Evolutionary conservation across 2,113 vertebrate species (phyloP).

Genomic region (Antennarius striatus): DNA sequence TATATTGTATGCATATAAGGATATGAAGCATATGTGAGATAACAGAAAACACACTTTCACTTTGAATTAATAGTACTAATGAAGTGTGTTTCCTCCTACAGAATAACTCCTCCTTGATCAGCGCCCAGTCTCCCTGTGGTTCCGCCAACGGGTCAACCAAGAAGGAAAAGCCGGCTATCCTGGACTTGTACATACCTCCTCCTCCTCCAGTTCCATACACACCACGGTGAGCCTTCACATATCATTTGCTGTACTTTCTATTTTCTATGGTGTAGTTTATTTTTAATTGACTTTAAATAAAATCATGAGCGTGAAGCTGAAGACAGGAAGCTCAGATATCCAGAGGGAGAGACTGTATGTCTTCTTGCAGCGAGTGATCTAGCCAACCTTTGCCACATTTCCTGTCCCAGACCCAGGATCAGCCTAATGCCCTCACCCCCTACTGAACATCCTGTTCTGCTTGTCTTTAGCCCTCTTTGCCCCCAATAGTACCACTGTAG

Average conservation of each 20-base stretch:
- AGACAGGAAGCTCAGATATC: not conserved
- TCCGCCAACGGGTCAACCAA: conserved; percentile 81
- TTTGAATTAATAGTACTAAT: not conserved
- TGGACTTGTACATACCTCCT: conserved; percentile 94
- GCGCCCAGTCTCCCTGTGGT: conserved; percentile 81
- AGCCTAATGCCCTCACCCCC: conserved; percentile 8
- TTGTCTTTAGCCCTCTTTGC: conserved; percentile 40
- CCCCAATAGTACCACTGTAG: conserved; percentile 23
- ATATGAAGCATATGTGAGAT: not conserved
- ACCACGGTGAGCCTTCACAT: conserved; percentile 85
- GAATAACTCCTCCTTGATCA: conserved; percentile 80
- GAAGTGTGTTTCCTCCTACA: conserved; percentile 64
- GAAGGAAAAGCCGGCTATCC: conserved; percentile 93
- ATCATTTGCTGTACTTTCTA: not conserved
- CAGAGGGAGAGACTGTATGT: conserved; percentile 76
- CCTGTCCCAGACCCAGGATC: conserved; percentile 10
- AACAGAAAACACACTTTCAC: not conserved
- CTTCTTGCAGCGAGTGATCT: conserved; percentile 76
- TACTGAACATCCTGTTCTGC: conserved; percentile 41
- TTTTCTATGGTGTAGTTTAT: not conserved
- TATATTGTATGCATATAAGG: not conserved
- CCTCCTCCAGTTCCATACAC: conserved; percentile 91
- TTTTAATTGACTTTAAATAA: not conserved
- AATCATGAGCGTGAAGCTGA: not conserved
- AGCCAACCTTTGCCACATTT: conserved; percentile 70